Base-by-base conservation (phyloP, 1,140 invertebrate species). In the Carposina sasakii region DNA sequence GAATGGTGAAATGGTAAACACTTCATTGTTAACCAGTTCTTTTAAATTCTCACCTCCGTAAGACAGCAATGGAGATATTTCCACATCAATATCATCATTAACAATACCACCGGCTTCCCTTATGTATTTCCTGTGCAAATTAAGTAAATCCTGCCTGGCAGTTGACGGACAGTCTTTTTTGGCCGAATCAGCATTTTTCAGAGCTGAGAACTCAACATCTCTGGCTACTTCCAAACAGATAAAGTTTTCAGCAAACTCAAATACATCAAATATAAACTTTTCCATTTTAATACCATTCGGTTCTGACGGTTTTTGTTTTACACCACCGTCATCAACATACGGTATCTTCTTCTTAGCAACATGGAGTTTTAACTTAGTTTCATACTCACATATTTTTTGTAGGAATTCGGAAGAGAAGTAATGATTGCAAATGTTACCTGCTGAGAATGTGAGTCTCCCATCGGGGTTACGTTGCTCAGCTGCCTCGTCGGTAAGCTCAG, bases 181-280 rank as follows among this genome's bases (percentile, higher is more conserved):
- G 21, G 89, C 91, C 1, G 88, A 85, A 78, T 99, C 94, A 2
- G 93, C 88, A 87, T 99, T 99, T 77, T 99, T 99, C 52, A 99
- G 74, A 0, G 98, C 96, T 67, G 97, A 97, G 75, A 99, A 99
- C 76, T 99, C 98, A 49, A 94, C 92, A 60, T 97, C 92, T 39
- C 98, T 88, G 0, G 92, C 87, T 0, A 98, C 97, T 88, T 98
- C 95, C 92, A 97, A 96, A 2, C 95, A 95, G 15, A 93, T 94
- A 71, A 99, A 96, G 59, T 92, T 93, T 78, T 93, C 89, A 0
- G 96, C 89, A 78, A 96, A 98, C 65, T 94, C 92, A 76, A 99
- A 99, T 0, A 99, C 97, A 86, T 99, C 98, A 76, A 99, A 99
- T 1, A 99, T 93, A 81, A 99, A 99, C 85, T 99, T 99, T 67